Percentiles rank a stretch among this genome's conserved stretches.
Evolutionary conservation across 2,797 vertebrate species (phyloP).

Genomic region (Manis pentadactyla): DNA sequence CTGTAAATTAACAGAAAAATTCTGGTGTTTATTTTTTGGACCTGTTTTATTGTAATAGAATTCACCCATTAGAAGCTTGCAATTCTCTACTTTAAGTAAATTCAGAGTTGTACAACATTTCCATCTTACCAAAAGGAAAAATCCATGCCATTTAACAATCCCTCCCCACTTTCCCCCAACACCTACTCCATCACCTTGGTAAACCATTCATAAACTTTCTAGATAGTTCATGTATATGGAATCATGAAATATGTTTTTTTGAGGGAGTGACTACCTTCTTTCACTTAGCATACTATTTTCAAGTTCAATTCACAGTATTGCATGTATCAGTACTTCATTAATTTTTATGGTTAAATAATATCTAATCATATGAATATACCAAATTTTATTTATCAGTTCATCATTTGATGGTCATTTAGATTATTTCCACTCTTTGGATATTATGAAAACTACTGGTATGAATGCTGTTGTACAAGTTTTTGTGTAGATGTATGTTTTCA

Average conservation of each 20-base stretch:
- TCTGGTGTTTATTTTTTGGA: neutral
- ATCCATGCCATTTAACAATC: neutral
- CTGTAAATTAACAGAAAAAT: neutral
- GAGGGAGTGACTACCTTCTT: neutral
- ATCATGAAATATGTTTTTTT: neutral
- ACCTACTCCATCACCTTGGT: neutral
- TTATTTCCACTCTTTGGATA: neutral
- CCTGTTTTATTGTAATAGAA: neutral
- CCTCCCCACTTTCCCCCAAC: neutral
- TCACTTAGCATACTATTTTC: neutral
- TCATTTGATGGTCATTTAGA: neutral
- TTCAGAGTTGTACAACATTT: neutral
- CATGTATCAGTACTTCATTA: neutral
- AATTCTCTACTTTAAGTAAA: neutral
- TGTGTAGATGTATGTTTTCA: neutral
- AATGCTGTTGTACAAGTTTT: neutral
- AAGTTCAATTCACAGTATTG: neutral
- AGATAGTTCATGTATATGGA: neutral
- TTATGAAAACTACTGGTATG: neutral
- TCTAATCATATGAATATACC: neutral
- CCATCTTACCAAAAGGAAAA: neutral
- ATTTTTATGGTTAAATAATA: neutral
- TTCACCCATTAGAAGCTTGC: neutral
- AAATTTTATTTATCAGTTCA: neutral
- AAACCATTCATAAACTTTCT: neutral